phyloP scores from a whole-genome alignment of 2,888 invertebrate species.

The Amiota communis region DNA sequence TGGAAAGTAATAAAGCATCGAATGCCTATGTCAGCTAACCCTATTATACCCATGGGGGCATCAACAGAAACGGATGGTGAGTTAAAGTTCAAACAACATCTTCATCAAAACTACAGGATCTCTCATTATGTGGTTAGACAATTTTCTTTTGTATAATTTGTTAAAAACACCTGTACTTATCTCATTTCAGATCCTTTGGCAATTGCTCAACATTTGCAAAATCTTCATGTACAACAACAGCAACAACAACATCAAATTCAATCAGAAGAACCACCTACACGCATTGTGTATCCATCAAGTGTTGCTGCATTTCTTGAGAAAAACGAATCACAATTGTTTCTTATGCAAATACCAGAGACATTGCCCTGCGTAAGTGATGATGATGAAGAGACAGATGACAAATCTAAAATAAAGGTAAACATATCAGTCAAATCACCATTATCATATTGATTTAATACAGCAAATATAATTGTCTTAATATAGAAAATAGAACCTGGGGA shows the following conservation, averaged over 20 bases:
- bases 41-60: conserved; percentile 19
- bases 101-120: no score
- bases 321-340: conserved; percentile 65
- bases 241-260: conserved; percentile 41
- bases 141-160: no score
- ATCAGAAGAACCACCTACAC: conserved; percentile 44
- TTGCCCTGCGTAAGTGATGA: conserved; percentile 58
- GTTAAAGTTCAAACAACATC: not conserved
- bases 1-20: conserved; percentile 35
- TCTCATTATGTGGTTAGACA: no score
- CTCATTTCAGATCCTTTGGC: conserved; percentile 44
- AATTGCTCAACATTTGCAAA: conserved; percentile 58
- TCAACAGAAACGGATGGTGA: conserved; percentile 19
- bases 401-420: not conserved
- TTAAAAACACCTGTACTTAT: not conserved
- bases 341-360: conserved; percentile 67
- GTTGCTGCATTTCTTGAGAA: conserved; percentile 63
- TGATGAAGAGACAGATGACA: conserved; percentile 29
- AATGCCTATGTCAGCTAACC: conserved; percentile 5
- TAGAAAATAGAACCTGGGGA: not conserved
- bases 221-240: conserved; percentile 54
- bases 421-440: no score
- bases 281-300: conserved; percentile 61
- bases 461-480: not conserved
- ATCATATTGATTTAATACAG: no score